phyloP scores from a whole-genome alignment of 2,888 invertebrate genomes.

The Eupithecia subumbrata region DNA sequence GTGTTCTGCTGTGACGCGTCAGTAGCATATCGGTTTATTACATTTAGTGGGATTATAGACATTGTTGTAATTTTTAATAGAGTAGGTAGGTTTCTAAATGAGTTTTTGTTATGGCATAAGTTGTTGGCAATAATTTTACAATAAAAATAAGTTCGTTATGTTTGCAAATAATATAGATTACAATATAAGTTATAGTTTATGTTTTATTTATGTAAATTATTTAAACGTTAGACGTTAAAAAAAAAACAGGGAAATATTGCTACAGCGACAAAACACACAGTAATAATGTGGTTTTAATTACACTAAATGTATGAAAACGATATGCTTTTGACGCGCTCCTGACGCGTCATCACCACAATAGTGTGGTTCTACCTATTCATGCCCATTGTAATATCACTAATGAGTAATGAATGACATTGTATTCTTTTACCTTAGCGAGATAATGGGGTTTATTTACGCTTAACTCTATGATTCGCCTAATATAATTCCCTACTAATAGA shows the following conservation, averaged over 20 bases:
- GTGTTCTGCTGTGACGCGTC: neutral
- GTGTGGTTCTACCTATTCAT: constrained; percentile 11
- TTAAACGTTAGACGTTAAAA: too few species aligned
- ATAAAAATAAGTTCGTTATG: too few species aligned
- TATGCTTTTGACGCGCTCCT: neutral
- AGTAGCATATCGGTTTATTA: neutral
- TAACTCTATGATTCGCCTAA: constrained; percentile 77
- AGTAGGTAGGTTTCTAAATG: too few species aligned
- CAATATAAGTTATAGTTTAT: too few species aligned
- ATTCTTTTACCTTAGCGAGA: constrained; percentile 51
- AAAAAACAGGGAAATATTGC: neutral
- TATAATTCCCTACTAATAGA: constrained; percentile 80
- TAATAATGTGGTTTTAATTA: neutral
- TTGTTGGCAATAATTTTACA: too few species aligned
- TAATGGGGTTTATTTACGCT: constrained; percentile 76
- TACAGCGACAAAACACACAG: neutral
- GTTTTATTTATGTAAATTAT: too few species aligned
- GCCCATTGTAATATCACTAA: constrained; percentile 39
- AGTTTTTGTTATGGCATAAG: too few species aligned
- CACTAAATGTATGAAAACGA: neutral
- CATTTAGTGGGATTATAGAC: neutral
- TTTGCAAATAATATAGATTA: too few species aligned
- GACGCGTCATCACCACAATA: neutral
- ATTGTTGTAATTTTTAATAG: too few species aligned
- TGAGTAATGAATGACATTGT: constrained; percentile 39